Conservation (phyloP, 1,140 invertebrate genomes). For the Caenorhabditis tropicalis region DNA sequence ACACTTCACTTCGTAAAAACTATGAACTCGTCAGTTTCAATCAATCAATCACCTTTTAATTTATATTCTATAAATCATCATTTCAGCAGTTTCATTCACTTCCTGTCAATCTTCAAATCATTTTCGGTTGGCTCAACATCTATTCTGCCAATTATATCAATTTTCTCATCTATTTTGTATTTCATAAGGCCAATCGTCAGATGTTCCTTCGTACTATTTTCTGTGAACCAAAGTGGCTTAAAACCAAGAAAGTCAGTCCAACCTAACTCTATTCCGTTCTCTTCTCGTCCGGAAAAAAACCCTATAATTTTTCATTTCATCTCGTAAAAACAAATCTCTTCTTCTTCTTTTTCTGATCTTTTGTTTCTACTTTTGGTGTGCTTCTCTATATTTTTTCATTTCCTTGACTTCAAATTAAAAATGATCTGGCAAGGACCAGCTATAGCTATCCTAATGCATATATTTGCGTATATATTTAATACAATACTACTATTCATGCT, state of each 20-base stretch:
- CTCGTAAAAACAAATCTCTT: background rate
- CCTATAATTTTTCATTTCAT: constrained; percentile 14
- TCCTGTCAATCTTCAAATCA: background rate
- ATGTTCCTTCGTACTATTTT: background rate
- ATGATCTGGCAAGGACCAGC: constrained; percentile 16
- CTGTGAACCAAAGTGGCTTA: background rate
- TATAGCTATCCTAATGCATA: background rate
- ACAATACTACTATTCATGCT: background rate
- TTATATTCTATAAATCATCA: too few relatives aligned
- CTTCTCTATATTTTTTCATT: background rate
- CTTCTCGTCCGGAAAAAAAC: background rate
- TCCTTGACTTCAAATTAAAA: background rate
- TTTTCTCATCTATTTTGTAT: background rate
- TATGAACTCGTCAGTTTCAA: background rate
- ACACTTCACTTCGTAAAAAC: background rate
- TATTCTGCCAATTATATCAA: constrained; percentile 13
- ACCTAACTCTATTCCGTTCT: background rate
- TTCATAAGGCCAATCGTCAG: background rate
- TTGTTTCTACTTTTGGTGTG: background rate
- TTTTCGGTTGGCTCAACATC: constrained; percentile 6
- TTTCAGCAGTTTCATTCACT: constrained; percentile 1
- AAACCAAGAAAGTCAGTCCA: background rate
- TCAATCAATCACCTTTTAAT: background rate
- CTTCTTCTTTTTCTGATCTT: background rate
- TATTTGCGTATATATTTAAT: background rate